A percentile compares a stretch with the other conserved stretches of the same genome.
Evolutionary conservation across 2,797 vertebrate species (phyloP).

Genomic region (Staurois parvus): DNA sequence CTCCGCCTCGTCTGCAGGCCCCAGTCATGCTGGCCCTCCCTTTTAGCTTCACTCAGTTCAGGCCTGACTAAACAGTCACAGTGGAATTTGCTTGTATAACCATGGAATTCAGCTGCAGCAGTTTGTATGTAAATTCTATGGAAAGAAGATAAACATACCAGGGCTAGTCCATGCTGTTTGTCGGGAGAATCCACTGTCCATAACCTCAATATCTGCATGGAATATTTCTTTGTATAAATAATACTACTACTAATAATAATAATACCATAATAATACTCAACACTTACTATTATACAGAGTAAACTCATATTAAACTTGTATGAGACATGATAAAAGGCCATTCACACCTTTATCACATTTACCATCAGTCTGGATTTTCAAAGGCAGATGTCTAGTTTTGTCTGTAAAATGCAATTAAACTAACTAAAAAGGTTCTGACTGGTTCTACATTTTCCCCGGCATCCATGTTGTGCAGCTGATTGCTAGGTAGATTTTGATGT

Average conservation of each 20-base stretch:
- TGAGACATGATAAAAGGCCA: too few species aligned
- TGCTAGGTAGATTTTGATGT: too few species aligned
- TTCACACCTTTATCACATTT: too few species aligned
- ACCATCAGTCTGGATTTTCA: background rate
- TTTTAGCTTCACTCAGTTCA: too few species aligned
- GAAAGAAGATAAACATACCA: background rate
- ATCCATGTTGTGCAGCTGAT: too few species aligned
- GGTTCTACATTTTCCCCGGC: too few species aligned
- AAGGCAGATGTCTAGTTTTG: background rate
- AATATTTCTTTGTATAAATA: background rate
- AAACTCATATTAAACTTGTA: background rate
- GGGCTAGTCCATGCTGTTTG: background rate
- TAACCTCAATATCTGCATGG: background rate
- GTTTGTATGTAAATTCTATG: slow-evolving; percentile 8
- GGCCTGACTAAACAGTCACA: slow-evolving; percentile 3
- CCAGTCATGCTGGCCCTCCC: too few species aligned
- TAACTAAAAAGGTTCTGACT: too few species aligned
- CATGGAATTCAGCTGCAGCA: background rate
- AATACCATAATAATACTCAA: too few species aligned
- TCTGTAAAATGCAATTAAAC: too few species aligned
- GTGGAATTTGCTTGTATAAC: background rate
- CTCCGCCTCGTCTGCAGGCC: too few species aligned
- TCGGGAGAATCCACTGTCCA: slow-evolving; percentile 13
- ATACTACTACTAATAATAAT: too few species aligned
- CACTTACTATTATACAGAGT: background rate